These are phyloP conservation scores for Dichetophora obliterata DNA, from an alignment of 2,888 invertebrate species.

Conservation along the genomic window DNA sequence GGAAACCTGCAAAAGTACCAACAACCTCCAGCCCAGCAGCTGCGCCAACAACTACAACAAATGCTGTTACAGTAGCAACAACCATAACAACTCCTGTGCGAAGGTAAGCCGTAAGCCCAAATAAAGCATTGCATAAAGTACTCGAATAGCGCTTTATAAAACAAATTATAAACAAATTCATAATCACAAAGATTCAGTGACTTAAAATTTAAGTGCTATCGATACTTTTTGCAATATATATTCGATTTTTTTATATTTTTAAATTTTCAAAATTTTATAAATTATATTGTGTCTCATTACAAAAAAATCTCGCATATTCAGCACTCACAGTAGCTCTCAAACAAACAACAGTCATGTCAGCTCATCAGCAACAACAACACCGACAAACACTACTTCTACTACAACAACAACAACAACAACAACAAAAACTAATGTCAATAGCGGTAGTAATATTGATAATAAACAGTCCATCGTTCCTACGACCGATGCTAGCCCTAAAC, in stretches of 20 bases:
- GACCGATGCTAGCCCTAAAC: constrained; percentile 63
- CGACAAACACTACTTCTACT: constrained; percentile 41
- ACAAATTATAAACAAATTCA: background rate
- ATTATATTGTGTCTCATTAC: constrained; percentile 4
- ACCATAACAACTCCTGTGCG: constrained; percentile 52
- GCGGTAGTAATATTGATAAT: constrained; percentile 52
- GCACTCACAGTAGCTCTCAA: constrained; percentile 5
- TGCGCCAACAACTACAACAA: constrained; percentile 52
- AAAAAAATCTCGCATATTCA: background rate
- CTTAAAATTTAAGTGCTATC: background rate
- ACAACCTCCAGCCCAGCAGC: constrained; percentile 62
- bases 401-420: constrained; percentile 4
- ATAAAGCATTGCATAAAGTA: background rate
- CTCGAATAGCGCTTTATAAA: background rate
- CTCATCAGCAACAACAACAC: constrained; percentile 3
- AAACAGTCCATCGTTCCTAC: constrained; percentile 33
- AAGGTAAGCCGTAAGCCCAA: constrained; percentile 16
- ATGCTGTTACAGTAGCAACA: constrained; percentile 44
- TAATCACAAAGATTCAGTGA: too few relatives aligned
- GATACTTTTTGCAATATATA: background rate
- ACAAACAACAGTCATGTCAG: constrained; percentile 25
- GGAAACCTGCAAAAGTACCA: constrained; percentile 60
- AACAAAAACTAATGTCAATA: constrained; percentile 42
- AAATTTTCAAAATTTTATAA: background rate
- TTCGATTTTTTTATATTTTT: background rate